These are phyloP conservation scores for Phainopepla nitens DNA, from an alignment of 2,113 vertebrate genomes.

Conservation along the genomic window DNA sequence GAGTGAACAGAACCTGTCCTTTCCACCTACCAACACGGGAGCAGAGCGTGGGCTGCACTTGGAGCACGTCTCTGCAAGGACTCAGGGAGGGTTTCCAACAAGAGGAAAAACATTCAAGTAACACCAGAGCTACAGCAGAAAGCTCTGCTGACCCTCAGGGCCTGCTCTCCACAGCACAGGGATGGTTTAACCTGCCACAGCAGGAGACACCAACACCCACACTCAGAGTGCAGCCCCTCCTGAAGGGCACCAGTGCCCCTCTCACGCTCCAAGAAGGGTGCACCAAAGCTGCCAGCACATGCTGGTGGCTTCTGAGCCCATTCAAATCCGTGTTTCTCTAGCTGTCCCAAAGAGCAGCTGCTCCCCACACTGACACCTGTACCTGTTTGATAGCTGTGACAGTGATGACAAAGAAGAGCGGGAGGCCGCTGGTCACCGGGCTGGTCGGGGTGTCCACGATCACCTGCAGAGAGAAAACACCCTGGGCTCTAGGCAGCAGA, in stretches of 20 bases:
- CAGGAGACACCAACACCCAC: background rate
- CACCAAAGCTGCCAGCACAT: background rate
- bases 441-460: conserved; percentile 98
- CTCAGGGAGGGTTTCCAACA: background rate
- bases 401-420: conserved; percentile 97
- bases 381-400: conserved; percentile 98
- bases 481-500: background rate
- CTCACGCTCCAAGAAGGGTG: background rate
- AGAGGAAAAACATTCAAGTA: background rate
- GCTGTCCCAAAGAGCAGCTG: background rate
- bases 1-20: background rate
- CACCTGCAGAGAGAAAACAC: conserved; percentile 71
- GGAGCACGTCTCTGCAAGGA: background rate
- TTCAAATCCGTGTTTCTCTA: background rate
- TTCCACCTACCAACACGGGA: background rate
- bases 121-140: background rate
- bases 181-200: background rate
- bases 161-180: background rate
- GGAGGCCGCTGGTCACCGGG: conserved; percentile 95
- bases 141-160: background rate
- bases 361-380: background rate
- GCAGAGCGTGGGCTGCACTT: background rate
- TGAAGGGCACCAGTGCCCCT: accelerated
- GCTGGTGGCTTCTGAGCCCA: background rate
- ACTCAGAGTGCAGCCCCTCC: background rate